Conservation (phyloP, 2,113 vertebrate species). For the Sinocyclocheilus grahami region DNA sequence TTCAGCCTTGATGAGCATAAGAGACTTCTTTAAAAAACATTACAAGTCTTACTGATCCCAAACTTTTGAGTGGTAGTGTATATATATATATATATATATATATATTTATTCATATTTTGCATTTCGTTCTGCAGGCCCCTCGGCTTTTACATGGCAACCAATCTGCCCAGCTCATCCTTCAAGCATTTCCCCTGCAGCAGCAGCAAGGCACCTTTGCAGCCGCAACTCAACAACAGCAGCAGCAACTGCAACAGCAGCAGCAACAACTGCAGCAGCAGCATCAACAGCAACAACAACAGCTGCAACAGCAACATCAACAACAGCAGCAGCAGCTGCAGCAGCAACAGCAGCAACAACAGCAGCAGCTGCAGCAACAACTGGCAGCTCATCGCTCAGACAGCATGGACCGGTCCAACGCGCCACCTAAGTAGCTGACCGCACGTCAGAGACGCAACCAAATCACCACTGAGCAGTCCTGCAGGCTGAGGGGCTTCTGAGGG, state of each 20-base stretch:
- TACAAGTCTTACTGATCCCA: too few relatives aligned
- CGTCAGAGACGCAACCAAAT: constrained; percentile 64
- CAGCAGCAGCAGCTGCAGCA: constrained; percentile 56
- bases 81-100: too few relatives aligned
- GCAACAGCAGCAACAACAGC: constrained; percentile 59
- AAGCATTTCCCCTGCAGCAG: constrained; percentile 89
- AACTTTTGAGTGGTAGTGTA: too few relatives aligned
- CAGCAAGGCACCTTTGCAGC: constrained; percentile 79
- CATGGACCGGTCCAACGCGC: constrained; percentile 83
- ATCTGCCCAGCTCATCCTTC: constrained; percentile 91
- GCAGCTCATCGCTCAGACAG: constrained; percentile 84
- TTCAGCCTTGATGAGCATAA: too few relatives aligned
- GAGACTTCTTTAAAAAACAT: too few relatives aligned
- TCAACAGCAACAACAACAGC: constrained; percentile 77
- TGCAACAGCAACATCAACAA: constrained; percentile 76
- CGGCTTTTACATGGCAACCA: constrained; percentile 91
- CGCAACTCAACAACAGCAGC: constrained; percentile 72
- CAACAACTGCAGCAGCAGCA: constrained; percentile 70
- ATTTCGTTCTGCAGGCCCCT: constrained; percentile 76
- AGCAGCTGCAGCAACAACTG: constrained; percentile 70
- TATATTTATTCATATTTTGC: too few relatives aligned
- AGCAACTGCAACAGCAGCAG: constrained; percentile 64
- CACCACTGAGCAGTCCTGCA: constrained; percentile 10
- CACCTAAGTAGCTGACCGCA: constrained; percentile 78
- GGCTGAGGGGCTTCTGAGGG: constrained; percentile 5